Evolutionary conservation across 2,113 vertebrate genomes (phyloP), one percentile per base, ranked within the genome.

Genomic region (Pomatorhinus ruficollis): DNA sequence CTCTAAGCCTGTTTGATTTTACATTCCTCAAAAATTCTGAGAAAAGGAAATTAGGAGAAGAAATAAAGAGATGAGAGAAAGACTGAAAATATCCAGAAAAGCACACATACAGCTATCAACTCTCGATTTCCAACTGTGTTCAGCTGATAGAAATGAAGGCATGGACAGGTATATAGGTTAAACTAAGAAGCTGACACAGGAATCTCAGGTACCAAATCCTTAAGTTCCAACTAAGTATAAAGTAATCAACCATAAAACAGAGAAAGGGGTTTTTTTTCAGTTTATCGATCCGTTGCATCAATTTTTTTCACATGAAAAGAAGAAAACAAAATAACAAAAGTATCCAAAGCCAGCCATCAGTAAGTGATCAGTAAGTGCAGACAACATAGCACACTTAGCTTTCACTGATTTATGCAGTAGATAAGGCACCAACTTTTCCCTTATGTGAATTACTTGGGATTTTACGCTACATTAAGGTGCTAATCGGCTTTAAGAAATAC

Each of bases 1-100:
- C 3, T 31, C 35, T 42, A 50, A 50, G 5, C 4, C 9, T 8
- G 4, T 27, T 76, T 0, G 0, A 35, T 66, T 76, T 86, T 35
- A 25, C 1, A 0, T 50, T 42, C 15, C 44, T 35, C 31, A 86
- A 59, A 66, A 76, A 50, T 35, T 21, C 44, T 25, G 20, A 35
- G 52, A 5, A 31, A 31, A 59, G 25, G 31, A 25, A 76, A 35
- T 22, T 5, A 44, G 35, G 9, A 49, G 24, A 76, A 59, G 30
- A 21, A 49, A 40, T 56, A 16, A 16, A 39, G 6, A 66, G 13
- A 59, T 16, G 35, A 40, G 10, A 49, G 30, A 42, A 49, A 42
- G 25, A 21, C 31, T 40, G 53, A 23, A 61, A 49, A 49, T 8
- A 24, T 9, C 11, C 5, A 60, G 21, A n/a, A 17, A 40, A 76